These are phyloP conservation scores for Leptodactylus fallax DNA, from an alignment of 2,797 vertebrate genomes.

Conservation along the genomic window DNA sequence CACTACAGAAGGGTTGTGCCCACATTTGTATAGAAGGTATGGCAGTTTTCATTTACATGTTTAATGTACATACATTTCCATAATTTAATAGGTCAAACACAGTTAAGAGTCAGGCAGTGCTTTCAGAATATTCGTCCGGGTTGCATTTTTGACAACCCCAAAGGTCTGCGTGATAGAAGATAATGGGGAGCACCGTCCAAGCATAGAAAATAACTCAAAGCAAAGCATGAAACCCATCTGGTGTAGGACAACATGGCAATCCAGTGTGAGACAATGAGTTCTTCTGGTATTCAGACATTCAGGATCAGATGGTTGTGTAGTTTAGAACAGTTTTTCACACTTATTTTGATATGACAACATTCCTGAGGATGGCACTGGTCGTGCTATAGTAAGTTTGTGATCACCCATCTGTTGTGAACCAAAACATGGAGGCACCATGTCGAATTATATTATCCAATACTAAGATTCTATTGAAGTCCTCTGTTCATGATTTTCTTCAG, in stretches of 20 bases:
- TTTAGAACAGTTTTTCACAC: neutral
- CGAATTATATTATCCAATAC: neutral
- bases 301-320: neutral
- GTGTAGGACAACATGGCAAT: neutral
- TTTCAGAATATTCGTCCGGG: neutral
- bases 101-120: neutral
- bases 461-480: slow-evolving; percentile 32
- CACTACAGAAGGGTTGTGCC: too few species aligned
- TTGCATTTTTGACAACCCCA: neutral
- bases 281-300: neutral
- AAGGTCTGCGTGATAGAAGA: neutral
- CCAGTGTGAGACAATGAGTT: neutral
- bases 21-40: neutral
- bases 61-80: neutral
- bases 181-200: neutral
- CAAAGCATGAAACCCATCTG: neutral
- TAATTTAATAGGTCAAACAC: neutral
- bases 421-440: neutral
- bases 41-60: neutral
- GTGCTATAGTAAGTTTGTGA: neutral
- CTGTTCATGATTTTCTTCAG: slow-evolving; percentile 39
- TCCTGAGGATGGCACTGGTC: neutral
- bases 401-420: neutral
- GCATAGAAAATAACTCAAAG: slow-evolving; percentile 4
- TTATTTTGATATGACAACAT: neutral